A percentile compares a stretch with the other conserved stretches of the same genome.
Evolutionary conservation across 2,888 invertebrate genomes (phyloP).

Genomic region (Drosophila testacea): DNA sequence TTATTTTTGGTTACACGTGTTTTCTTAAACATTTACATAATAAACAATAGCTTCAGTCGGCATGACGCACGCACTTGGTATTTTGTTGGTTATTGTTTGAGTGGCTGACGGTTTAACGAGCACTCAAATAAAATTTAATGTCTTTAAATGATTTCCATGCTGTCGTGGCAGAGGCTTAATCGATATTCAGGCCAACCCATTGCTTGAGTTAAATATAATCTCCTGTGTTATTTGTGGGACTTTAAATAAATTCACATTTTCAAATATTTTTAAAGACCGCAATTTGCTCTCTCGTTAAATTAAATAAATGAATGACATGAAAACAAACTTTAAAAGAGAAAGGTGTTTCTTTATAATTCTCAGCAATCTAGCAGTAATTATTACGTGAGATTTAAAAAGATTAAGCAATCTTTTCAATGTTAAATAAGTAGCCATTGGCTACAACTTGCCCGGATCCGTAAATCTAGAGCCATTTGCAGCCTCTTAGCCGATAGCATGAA

Average conservation of each 20-base stretch:
- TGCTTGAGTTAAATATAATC: constrained; percentile 38
- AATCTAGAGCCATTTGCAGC: constrained; percentile 7
- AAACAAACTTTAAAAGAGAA: background rate
- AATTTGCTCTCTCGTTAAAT: background rate
- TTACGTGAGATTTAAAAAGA: background rate
- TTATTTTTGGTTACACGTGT: constrained; percentile 67
- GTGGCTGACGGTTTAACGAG: constrained; percentile 70
- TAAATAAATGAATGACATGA: background rate
- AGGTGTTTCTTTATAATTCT: background rate
- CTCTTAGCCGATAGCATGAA: constrained; percentile 10
- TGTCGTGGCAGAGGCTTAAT: constrained; percentile 55
- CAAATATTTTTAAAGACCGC: constrained; percentile 3
- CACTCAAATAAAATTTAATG: constrained; percentile 77
- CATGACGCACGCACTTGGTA: constrained; percentile 60
- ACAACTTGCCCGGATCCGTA: background rate
- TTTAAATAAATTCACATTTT: constrained; percentile 15
- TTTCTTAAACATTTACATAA: constrained; percentile 68
- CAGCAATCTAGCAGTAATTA: constrained; percentile 3
- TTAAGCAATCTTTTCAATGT: constrained; percentile 1
- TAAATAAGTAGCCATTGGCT: background rate
- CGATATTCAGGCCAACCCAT: constrained; percentile 43
- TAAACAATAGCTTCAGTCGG: constrained; percentile 29
- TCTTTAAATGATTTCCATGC: constrained; percentile 69
- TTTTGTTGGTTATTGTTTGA: constrained; percentile 70
- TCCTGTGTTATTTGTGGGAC: constrained; percentile 27